Evolutionary conservation across 2,888 invertebrate species (phyloP), one percentile per base, ranked within the genome.

Genomic region (Erannis defoliaria): DNA sequence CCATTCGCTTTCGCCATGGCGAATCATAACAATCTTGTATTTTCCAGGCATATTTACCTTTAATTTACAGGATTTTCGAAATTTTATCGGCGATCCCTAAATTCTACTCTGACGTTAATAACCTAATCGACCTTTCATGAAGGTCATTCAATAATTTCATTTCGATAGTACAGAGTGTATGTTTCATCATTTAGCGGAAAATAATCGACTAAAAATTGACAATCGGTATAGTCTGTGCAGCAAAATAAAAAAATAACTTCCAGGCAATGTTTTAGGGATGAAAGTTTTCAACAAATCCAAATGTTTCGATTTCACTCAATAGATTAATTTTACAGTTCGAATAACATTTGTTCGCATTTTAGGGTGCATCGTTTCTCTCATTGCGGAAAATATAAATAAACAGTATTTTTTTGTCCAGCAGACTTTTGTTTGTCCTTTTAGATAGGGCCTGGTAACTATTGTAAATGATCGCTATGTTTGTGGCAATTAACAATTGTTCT

Each of bases 1-100:
- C 94, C 96, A 96, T 84, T 96, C 95, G 78, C 96, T 96, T 90
- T 96, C 96, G 55, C 96, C 96, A 74, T 96, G 96, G 63, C 96
- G 94, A 64, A 96, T 93, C 96, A 96, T 96, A 55, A 96, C 95
- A 92, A 96, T 94, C 73, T 94, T 94, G 76, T 94, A 94, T 86
- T 90, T 92, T 59, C 77, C 93, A 70, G 88, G 64, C 93, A 93
- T 93, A 76, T 74, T 85, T 35, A 38, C 5, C 4, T 40, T 64
- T 50, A n/a, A 53, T 35, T 53, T 50, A 43, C 51, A 37, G 55
- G 55, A 56, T 54, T 53, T 42, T 38, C 45, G n/a, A 37, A 56
- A 40, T 60, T 19, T 49, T 38, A 51, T 64, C 78, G 19, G 33
- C 80, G 80, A 78, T 60, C 19, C 18, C 18, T 10, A 29, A 68